These are phyloP conservation scores for Molossus alvarezi DNA, from an alignment of 2,797 vertebrate genomes.

Conservation along the genomic window DNA sequence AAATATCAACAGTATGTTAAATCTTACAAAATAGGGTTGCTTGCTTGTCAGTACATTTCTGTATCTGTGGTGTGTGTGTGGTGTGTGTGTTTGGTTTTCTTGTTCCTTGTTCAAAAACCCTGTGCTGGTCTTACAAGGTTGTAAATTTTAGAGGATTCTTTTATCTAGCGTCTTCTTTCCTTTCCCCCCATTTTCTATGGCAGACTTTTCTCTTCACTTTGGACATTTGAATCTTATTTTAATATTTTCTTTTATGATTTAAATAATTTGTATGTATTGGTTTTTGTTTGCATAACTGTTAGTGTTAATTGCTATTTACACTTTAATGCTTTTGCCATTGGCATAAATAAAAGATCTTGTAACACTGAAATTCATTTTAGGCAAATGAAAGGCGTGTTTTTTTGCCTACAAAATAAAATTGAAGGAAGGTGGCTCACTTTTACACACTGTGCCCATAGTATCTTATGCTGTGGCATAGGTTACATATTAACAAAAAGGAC, in stretches of 20 bases:
- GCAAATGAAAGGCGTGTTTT: constrained; percentile 4
- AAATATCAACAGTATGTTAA: constrained; percentile 1
- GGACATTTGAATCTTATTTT: constrained; percentile 25
- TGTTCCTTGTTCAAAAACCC: constrained; percentile 39
- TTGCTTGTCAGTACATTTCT: background rate
- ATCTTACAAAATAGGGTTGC: constrained; percentile 1
- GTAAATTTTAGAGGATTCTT: background rate
- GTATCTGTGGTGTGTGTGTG: background rate
- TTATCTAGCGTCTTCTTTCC: background rate
- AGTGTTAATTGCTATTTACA: constrained; percentile 29
- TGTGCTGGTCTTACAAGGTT: constrained; percentile 39
- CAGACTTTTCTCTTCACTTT: constrained; percentile 42
- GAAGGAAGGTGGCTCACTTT: constrained; percentile 53
- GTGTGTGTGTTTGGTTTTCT: background rate
- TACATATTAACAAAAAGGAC: constrained; percentile 27
- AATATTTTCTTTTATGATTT: constrained; percentile 52
- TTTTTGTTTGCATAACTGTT: constrained; percentile 56
- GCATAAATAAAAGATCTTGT: constrained; percentile 16
- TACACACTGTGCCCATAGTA: background rate
- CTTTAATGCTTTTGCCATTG: constrained; percentile 40
- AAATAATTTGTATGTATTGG: constrained; percentile 29
- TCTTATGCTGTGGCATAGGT: constrained; percentile 7
- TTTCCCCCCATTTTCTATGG: background rate
- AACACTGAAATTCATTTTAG: constrained; percentile 47
- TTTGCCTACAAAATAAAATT: constrained; percentile 42